These are phyloP conservation scores for Probaryconus sp. DNA, from an alignment of 1,140 invertebrate genomes.

Conservation along the genomic window DNA sequence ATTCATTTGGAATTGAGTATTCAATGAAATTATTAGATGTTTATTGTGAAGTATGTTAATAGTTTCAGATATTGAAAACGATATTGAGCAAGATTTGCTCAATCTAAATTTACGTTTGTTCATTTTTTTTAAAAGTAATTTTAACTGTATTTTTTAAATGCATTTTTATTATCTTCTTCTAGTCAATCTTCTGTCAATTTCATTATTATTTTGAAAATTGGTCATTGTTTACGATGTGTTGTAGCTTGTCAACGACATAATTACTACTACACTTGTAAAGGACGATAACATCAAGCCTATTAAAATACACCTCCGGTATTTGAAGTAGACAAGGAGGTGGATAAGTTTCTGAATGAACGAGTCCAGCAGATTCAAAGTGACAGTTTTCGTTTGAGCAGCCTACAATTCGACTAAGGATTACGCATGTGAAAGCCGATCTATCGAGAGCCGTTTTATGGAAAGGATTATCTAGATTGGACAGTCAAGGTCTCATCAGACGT, in stretches of 20 bases:
- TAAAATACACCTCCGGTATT: slow-evolving; percentile 35
- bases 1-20: no score
- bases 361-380: slow-evolving; percentile 35
- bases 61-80: no score
- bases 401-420: slow-evolving; percentile 3
- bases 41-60: no score
- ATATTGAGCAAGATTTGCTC: no score
- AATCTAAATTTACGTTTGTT: no score
- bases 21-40: no score
- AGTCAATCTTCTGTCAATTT: no score
- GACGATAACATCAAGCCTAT: slow-evolving; percentile 32
- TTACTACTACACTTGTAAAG: slow-evolving; percentile 28
- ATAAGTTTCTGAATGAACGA: slow-evolving; percentile 34
- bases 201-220: no score
- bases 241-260: slow-evolving; percentile 24
- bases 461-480: slow-evolving; percentile 41
- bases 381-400: slow-evolving; percentile 31
- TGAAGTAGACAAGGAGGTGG: slow-evolving; percentile 22
- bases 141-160: no score
- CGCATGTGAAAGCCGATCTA: slow-evolving; percentile 15
- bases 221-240: slow-evolving; percentile 27
- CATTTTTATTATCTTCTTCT: no score
- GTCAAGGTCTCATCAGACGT: slow-evolving; percentile 26
- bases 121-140: no score
- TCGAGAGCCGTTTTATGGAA: slow-evolving; percentile 31